Evolutionary conservation across 1,140 invertebrate genomes (phyloP).

Genomic region (Vanessa atalanta): DNA sequence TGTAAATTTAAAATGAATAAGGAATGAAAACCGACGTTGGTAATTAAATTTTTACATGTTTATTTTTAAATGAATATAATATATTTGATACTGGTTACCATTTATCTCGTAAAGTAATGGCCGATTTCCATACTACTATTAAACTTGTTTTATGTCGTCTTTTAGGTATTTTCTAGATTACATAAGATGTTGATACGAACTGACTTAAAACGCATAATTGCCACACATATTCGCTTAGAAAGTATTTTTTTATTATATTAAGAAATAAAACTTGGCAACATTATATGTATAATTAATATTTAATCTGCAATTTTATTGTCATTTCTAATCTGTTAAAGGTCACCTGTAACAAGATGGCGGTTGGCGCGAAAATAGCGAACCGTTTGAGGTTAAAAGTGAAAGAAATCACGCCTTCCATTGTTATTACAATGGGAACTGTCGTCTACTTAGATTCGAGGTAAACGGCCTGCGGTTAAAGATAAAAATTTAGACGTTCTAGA

Average conservation of each 20-base stretch:
- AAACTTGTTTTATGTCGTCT: no score
- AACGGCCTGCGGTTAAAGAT: constrained; percentile 16
- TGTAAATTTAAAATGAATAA: neutral
- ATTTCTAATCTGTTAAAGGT: constrained; percentile 22
- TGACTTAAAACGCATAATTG: no score
- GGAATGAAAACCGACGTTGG: neutral
- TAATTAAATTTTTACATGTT: no score
- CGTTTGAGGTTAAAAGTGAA: constrained; percentile 65
- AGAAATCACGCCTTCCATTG: constrained; percentile 53
- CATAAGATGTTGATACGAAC: no score
- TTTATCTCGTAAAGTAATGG: no score
- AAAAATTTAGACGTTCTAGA: neutral
- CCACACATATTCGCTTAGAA: no score
- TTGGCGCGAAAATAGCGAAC: constrained; percentile 43
- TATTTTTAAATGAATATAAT: no score
- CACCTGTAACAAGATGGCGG: constrained; percentile 48
- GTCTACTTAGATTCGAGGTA: constrained; percentile 26
- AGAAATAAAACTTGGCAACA: no score
- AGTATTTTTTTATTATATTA: no score
- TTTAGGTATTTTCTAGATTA: no score
- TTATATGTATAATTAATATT: neutral
- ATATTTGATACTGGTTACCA: no score
- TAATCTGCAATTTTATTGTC: neutral
- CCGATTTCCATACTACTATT: no score
- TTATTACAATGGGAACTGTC: constrained; percentile 34